Conservation (phyloP, 2,888 invertebrate species). For the Oegoconia quadripuncta region DNA sequence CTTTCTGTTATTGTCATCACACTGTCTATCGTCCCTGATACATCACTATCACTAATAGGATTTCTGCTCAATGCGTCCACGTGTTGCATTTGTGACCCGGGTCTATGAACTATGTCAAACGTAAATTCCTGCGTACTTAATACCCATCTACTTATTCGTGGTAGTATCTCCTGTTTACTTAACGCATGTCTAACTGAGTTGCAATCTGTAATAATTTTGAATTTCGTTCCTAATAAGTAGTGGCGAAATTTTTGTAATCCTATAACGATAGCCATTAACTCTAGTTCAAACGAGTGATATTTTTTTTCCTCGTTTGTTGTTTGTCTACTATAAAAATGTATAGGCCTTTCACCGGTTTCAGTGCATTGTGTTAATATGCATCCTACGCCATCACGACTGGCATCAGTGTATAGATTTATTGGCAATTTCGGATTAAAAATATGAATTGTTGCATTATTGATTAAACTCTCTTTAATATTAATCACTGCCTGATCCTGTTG, state of each 20-base stretch:
- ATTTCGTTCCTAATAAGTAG: background rate
- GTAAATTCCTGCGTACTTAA: constrained; percentile 23
- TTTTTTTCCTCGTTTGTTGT: constrained; percentile 19
- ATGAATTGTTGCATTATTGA: background rate
- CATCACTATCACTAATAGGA: constrained; percentile 18
- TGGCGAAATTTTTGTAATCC: constrained; percentile 12
- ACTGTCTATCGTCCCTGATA: constrained; percentile 23
- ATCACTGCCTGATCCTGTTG: constrained; percentile 17
- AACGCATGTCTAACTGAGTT: constrained; percentile 18
- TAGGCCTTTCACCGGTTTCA: constrained; percentile 9
- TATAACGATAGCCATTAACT: constrained; percentile 11
- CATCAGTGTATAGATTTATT: constrained; percentile 11
- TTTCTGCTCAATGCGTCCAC: constrained; percentile 23
- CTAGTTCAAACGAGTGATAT: constrained; percentile 18
- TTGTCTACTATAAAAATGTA: constrained; percentile 19
- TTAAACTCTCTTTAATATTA: background rate
- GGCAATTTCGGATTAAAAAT: constrained; percentile 12
- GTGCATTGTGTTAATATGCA: constrained; percentile 13
- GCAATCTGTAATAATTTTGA: too few species aligned
- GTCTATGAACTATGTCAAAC: constrained; percentile 19
- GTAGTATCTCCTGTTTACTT: constrained; percentile 26
- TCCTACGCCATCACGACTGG: constrained; percentile 15
- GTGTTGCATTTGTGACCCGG: constrained; percentile 22
- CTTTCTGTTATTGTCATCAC: constrained; percentile 8
- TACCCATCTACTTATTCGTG: constrained; percentile 26